A percentile compares a stretch with the other conserved stretches of the same genome.
These are phyloP conservation scores for Momotus momota DNA, from an alignment of 2,797 vertebrate species.

Conservation along the genomic window DNA sequence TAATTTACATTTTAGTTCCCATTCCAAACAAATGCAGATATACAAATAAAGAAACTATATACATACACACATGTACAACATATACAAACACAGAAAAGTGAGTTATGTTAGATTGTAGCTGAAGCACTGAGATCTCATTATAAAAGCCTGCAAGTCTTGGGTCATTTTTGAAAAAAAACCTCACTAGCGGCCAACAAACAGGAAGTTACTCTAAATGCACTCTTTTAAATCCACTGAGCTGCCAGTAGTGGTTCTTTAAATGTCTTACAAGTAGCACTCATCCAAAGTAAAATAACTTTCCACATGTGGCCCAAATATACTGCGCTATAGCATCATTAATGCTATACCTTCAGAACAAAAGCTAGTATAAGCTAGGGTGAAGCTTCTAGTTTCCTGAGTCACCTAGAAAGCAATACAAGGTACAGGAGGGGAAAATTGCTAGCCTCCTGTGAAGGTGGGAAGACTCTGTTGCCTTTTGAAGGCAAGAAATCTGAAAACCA, in stretches of 20 bases:
- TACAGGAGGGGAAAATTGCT: not conserved
- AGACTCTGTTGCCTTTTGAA: not conserved
- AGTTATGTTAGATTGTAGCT: not conserved
- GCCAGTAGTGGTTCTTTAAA: not conserved
- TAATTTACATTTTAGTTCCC: not conserved
- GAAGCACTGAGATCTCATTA: not conserved
- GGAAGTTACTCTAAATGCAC: not conserved
- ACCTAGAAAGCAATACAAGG: not conserved
- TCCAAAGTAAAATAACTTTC: not conserved
- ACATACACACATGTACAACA: not conserved
- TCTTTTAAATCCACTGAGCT: not conserved
- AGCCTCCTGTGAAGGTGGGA: not conserved
- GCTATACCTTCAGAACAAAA: not conserved
- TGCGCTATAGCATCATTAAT: not conserved
- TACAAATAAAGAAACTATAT: not conserved
- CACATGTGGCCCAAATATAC: not conserved
- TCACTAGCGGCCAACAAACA: not conserved
- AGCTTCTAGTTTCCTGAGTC: not conserved
- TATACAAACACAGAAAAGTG: not conserved
- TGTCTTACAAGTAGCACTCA: not conserved
- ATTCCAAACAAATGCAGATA: not conserved
- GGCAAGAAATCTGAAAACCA: not conserved
- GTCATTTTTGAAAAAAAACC: not conserved
- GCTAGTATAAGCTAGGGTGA: not conserved
- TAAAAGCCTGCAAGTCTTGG: not conserved